These are phyloP conservation scores for Bradypus variegatus DNA, from an alignment of 2,797 vertebrate genomes.

Conservation along the genomic window DNA sequence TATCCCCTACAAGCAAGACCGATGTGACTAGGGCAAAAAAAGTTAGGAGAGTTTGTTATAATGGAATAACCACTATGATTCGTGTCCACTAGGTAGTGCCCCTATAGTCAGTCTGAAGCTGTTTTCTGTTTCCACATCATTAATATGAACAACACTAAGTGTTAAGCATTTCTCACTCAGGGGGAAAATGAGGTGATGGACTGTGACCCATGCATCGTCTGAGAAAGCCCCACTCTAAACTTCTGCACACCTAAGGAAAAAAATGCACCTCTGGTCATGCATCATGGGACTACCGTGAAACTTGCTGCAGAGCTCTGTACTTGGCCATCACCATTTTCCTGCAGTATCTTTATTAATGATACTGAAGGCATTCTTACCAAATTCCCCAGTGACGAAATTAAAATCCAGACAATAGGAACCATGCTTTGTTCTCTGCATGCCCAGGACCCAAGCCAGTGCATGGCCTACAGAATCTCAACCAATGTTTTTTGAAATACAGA, in stretches of 20 bases:
- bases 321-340: neutral
- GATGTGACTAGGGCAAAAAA: neutral
- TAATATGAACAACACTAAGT: neutral
- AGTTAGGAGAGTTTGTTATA: neutral
- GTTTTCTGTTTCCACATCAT: conserved; percentile 4
- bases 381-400: conserved; percentile 14
- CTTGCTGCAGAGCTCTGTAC: neutral
- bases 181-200: neutral
- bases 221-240: neutral
- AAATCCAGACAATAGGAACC: neutral
- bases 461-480: neutral
- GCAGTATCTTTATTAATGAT: conserved; percentile 28
- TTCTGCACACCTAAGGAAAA: neutral
- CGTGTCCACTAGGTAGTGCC: neutral
- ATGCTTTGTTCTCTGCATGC: neutral
- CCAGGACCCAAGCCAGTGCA: neutral
- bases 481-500: neutral
- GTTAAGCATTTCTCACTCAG: conserved; percentile 1
- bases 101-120: neutral
- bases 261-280: neutral
- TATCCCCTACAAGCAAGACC: neutral
- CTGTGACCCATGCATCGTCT: neutral
- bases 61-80: neutral
- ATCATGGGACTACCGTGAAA: neutral
- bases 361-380: neutral